Conservation (phyloP, 2,797 vertebrate genomes). For the Sarcoramphus papa region DNA sequence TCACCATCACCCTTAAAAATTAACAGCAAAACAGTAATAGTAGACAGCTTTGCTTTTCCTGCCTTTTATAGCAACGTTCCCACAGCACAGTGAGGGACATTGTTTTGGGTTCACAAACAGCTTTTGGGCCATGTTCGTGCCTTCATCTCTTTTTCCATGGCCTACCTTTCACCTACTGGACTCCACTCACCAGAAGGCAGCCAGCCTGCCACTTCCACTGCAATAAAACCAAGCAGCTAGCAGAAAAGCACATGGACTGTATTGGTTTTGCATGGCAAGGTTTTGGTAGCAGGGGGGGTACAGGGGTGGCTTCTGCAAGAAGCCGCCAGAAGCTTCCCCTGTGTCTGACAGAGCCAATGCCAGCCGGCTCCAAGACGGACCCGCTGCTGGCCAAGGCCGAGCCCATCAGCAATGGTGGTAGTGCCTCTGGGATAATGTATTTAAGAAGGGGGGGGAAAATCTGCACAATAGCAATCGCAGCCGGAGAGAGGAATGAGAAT, state of each 20-base stretch:
- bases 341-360: too few relatives aligned
- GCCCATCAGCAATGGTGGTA: accelerated
- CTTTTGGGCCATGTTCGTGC: not conserved
- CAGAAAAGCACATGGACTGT: not conserved
- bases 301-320: not conserved
- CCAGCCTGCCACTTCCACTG: not conserved
- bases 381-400: accelerated
- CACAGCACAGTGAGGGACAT: not conserved
- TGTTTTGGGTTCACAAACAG: not conserved
- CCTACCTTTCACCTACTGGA: not conserved
- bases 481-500: not conserved
- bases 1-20: not conserved
- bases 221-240: not conserved
- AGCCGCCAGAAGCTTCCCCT: not conserved
- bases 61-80: not conserved
- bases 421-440: accelerated
- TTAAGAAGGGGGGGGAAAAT: not conserved
- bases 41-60: slow-evolving; percentile 4
- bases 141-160: not conserved
- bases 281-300: not conserved
- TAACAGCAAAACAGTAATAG: slow-evolving; percentile 21
- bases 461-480: not conserved
- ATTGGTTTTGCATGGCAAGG: not conserved
- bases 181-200: not conserved
- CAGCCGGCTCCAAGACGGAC: not conserved